Base-by-base conservation (phyloP, 2,888 invertebrate genomes). In the Plebejus melissa region DNA sequence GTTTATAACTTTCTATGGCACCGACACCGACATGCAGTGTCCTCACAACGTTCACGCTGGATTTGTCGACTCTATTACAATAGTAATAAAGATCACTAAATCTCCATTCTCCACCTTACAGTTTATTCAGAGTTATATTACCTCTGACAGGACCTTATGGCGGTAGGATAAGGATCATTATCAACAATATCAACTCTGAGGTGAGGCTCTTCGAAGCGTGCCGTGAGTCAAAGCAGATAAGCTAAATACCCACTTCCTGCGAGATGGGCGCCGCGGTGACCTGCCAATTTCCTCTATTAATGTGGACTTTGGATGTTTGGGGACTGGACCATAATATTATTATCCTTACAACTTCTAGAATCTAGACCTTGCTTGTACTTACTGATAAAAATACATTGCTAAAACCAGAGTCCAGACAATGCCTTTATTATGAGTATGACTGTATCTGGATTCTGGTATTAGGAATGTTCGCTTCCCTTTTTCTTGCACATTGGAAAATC, bases 241-340 rank as follows among this genome's bases (percentile, higher is more conserved):
- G 87, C 86, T 90, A 91, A 91, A 91, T 85, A 87, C 85, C 81
- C 81, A 88, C 89, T 90, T 91, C 91, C 91, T 89, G 88, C 83
- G 79, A 75, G 74, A 76, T 84, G 81, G 86, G 85, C 83, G 78
- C 87, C 83, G 84, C 22, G 22, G 22, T 78, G 76, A 71, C 74
- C 60, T 38, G 70, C 57, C 46, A 36, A 74, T 46, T 65, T 65
- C 50, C 69, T 75, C 50, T 69, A 46, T 72, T 72, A 72, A 46
- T 54, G 32, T 50, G 72, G 72, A 32, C 72, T 41, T 69, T 70
- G 70, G 60, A 28, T 28, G 60, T 60, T 28, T 65, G 65, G 36
- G 60, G 50, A 54, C 57, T 60, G 22, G 22, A 57, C 16, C 4
- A 28, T 9, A 9, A 46, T 46, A 46, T 11, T 38, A 38, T 38